Percentiles rank a stretch among this genome's conserved stretches.
Conservation (phyloP, 2,797 vertebrate species). For the Rhyacichthys aspro region DNA sequence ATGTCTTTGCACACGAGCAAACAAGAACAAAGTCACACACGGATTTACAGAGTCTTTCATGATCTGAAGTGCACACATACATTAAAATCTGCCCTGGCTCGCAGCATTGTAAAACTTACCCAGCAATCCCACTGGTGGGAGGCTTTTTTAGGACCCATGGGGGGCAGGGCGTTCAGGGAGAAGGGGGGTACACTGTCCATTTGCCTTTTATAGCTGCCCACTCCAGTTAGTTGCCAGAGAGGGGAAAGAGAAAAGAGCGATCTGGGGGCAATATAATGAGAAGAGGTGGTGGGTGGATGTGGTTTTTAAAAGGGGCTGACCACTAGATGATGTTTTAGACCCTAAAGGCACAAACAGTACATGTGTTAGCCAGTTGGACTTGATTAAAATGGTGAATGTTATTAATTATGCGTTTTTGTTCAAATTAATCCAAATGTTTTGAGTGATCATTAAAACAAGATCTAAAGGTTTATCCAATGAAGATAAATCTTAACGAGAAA, state of each 20-base stretch:
- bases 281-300: constrained; percentile 5
- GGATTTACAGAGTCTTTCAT: constrained; percentile 45
- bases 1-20: constrained; percentile 32
- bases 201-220: constrained; percentile 71
- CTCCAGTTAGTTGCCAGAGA: constrained; percentile 42
- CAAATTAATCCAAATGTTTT: constrained; percentile 18
- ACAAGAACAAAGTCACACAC: constrained; percentile 35
- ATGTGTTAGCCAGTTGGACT: constrained; percentile 34
- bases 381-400: constrained; percentile 30
- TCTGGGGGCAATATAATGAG: constrained; percentile 44
- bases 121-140: constrained; percentile 26
- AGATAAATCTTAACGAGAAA: constrained; percentile 1
- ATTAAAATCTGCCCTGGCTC: constrained; percentile 31
- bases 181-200: constrained; percentile 53
- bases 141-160: constrained; percentile 51
- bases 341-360: constrained; percentile 16
- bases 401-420: constrained; percentile 7
- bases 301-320: constrained; percentile 19
- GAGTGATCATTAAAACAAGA: constrained; percentile 5
- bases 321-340: constrained; percentile 46
- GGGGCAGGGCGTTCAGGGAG: constrained; percentile 59
- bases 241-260: constrained; percentile 22
- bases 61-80: constrained; percentile 48
- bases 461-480: constrained; percentile 5
- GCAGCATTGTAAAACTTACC: constrained; percentile 49